phyloP scores from a whole-genome alignment of 2,797 vertebrate species.

The Acrocephalus scirpaceus region DNA sequence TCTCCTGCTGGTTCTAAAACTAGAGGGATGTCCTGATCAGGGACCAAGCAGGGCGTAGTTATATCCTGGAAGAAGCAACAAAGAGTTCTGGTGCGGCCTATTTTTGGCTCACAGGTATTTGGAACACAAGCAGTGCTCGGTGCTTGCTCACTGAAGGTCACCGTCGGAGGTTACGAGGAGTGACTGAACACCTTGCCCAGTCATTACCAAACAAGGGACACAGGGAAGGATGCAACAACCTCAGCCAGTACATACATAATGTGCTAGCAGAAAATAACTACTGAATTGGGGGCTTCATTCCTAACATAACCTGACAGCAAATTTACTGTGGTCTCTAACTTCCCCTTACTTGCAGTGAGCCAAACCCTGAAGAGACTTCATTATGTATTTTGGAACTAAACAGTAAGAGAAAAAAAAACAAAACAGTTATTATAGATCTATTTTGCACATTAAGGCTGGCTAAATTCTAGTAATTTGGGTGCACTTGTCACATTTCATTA shows the following conservation, averaged over 20 bases:
- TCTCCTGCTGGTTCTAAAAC: conserved; percentile 71
- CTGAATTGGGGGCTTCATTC: neutral
- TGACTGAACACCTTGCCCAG: neutral
- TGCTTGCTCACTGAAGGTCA: neutral
- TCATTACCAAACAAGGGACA: neutral
- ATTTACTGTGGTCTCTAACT: neutral
- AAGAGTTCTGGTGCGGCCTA: conserved; percentile 66
- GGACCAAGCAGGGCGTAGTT: conserved; percentile 71
- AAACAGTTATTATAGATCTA: neutral
- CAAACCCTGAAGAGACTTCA: neutral
- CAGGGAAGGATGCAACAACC: neutral
- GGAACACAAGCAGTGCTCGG: conserved; percentile 29
- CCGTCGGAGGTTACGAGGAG: neutral
- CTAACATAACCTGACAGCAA: neutral
- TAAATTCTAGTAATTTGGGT: conserved; percentile 45
- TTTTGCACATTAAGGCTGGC: conserved; percentile 68
- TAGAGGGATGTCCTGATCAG: conserved; percentile 69
- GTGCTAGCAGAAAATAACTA: neutral
- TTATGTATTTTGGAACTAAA: neutral
- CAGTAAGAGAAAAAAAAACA: neutral
- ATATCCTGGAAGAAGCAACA: conserved; percentile 76
- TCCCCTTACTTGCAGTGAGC: neutral
- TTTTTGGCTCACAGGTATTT: conserved; percentile 43
- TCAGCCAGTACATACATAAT: neutral
- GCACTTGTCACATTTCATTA: conserved; percentile 8